Evolutionary conservation across 2,888 invertebrate species (phyloP), one percentile per base, ranked within the genome.

Genomic region (Nemotelus nigrinus): DNA sequence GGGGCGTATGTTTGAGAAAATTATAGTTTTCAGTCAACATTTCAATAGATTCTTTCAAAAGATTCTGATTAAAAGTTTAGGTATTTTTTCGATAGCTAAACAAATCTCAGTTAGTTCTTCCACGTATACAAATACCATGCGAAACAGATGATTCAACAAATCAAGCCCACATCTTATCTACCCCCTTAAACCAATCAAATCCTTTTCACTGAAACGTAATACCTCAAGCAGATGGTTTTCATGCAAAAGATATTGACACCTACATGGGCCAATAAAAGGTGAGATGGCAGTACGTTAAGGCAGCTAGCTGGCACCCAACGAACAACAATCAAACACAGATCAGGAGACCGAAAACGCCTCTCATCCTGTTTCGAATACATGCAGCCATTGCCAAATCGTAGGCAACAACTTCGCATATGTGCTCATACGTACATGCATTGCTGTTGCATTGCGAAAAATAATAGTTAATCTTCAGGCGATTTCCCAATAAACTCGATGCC

Each of bases 191-290:
- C 50, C 50, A 8, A 25, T 25, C 25, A 5, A 50, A 50, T 8
- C 5, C 8, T 50, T 50, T 50, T 8, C 50, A 50, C 39, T 60
- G 41, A 4, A 60, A 60, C 10, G 65, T 25, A 65, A 45, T 45
- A 70, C 41, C 53, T n/a, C 41, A 57, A 63, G 39, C 74, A 60
- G 60, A 74, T 74, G 74, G 60, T 25, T 60, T 7, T 47, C 47
- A 74, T 45, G 74, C 60, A 47, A 60, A 60, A 74, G 63, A 63
- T 74, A 63, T 74, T 60, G 74, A 63, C 74, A 74, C 74, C 74
- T 74, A 74, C 74, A 63, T 74, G 48, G 70, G 55, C 4, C 43
- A 70, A 70, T 53, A 70, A 55, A 55, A 70, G 70, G 70, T 47
- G 53, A 25, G 25, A 25, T 25, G 25, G 25, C 25, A 25, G 25